Base-by-base conservation (phyloP, 2,888 invertebrate genomes). In the Pimpla rufipes region DNA sequence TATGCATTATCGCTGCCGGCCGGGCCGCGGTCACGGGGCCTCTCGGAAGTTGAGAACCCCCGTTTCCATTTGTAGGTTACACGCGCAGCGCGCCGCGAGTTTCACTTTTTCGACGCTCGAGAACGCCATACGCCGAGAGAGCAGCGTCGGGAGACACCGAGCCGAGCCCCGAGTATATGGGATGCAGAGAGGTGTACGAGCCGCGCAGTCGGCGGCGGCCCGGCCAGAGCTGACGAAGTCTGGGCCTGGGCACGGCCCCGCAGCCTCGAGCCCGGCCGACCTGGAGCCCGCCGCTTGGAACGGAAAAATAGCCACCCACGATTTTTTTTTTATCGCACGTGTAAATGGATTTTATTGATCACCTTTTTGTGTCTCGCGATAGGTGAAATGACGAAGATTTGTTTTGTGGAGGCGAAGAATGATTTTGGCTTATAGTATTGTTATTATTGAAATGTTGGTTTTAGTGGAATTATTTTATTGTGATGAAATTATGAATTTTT, bases 31-130 rank as follows among this genome's bases (percentile, higher is more conserved):
- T 77, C 67, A 37, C 70, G 21, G 68, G 29, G 64, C 70, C n/a
- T n/a, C n/a, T 74, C 50, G 47, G 82, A 88, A 88, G 91, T 92
- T 93, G 93, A 93, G 93, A 89, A 91, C 92, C 93, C 85, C 92
- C 91, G 29, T 91, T 84, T 83, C 86, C 91, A 92, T 93, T 93
- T 93, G 93, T 93, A 93, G 93, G 93, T 93, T 93, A 93, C 93
- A 93, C 93, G 93, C 93, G 92, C 92, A 92, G 90, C 92, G 92
- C 90, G 91, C 89, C 90, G 93, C 29, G 29, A 93, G 93, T 93
- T 93, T 93, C 93, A 93, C 93, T 93, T 93, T 93, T 93, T 93
- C 93, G 92, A 89, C 90, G 91, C 88, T 91, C 90, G 90, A n/a
- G n/a, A n/a, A 90, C 89, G 91, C 90, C 42, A 66, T 59, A 55